These are phyloP conservation scores for Phymastichus coffea DNA, from an alignment of 1,140 invertebrate species.

Conservation along the genomic window DNA sequence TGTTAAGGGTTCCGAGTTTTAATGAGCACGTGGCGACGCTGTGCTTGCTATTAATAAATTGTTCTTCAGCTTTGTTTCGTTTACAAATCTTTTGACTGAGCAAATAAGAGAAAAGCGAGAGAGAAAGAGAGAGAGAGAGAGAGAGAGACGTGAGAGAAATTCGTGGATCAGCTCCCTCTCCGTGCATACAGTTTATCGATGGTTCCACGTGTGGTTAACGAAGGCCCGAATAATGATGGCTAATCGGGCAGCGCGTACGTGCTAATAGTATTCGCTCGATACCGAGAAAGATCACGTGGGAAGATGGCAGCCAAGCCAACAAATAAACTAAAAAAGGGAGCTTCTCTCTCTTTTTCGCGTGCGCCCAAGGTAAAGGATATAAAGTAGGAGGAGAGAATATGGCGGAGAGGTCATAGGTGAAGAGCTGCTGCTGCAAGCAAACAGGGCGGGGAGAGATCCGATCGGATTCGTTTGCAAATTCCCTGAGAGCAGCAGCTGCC, in stretches of 20 bases:
- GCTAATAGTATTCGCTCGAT: conserved; percentile 31
- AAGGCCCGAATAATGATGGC: conserved; percentile 25
- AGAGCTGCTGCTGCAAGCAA: conserved; percentile 44
- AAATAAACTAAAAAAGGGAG: conserved; percentile 32
- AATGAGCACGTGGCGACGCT: too few species aligned
- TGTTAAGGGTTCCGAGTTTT: too few species aligned
- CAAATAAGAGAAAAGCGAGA: too few species aligned
- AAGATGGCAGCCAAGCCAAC: conserved; percentile 36
- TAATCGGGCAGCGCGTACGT: conserved; percentile 27
- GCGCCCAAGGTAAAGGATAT: conserved; percentile 24
- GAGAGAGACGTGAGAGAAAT: too few species aligned
- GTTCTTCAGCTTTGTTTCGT: too few species aligned
- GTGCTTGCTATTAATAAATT: too few species aligned
- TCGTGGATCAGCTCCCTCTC: too few species aligned
- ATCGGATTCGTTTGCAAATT: conserved; percentile 45
- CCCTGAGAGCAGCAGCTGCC: too few species aligned
- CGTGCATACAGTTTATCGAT: too few species aligned
- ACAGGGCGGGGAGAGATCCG: conserved; percentile 48
- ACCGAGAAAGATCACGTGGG: conserved; percentile 34
- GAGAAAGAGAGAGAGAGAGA: too few species aligned
- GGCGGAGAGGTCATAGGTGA: conserved; percentile 49
- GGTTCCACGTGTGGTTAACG: too few species aligned
- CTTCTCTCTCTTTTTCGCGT: not conserved
- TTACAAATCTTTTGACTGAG: too few species aligned
- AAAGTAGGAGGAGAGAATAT: conserved; percentile 25